These are phyloP conservation scores for Drosophila tristis DNA, from an alignment of 1,140 invertebrate genomes.

Conservation along the genomic window DNA sequence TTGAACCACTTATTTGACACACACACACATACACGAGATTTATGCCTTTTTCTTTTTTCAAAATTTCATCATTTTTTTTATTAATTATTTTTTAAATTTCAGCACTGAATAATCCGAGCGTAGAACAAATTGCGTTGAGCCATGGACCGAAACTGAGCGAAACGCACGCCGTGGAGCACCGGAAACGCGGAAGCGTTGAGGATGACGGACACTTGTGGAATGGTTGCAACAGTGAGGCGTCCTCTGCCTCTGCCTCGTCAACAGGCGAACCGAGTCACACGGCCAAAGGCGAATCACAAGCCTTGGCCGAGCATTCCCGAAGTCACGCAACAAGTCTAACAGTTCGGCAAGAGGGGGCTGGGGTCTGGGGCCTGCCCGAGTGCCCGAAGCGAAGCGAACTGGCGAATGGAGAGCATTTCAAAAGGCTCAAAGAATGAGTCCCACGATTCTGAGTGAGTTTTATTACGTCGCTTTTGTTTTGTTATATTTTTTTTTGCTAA, in stretches of 20 bases:
- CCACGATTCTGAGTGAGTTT: constrained; percentile 48
- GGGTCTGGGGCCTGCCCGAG: constrained; percentile 44
- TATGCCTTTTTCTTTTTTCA: background rate
- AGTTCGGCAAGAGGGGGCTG: constrained; percentile 17
- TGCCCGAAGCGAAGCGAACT: constrained; percentile 31
- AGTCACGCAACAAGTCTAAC: constrained; percentile 51
- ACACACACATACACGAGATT: background rate
- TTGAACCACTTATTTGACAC: background rate
- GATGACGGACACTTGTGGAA: constrained; percentile 80
- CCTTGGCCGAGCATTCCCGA: constrained; percentile 31
- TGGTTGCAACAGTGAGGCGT: constrained; percentile 51
- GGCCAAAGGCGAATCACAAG: constrained; percentile 70
- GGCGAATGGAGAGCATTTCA: constrained; percentile 68
- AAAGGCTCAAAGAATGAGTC: constrained; percentile 49
- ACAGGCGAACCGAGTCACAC: constrained; percentile 30
- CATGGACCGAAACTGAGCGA: constrained; percentile 58
- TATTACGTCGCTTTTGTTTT: background rate
- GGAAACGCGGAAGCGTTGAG: constrained; percentile 73
- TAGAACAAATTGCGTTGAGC: constrained; percentile 46
- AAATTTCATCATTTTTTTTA: constrained; percentile 5
- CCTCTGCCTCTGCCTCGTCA: constrained; percentile 5
- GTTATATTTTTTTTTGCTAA: constrained; percentile 1
- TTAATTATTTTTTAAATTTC: constrained; percentile 8
- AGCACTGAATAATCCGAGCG: constrained; percentile 6
- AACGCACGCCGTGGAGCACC: constrained; percentile 49